Base-by-base conservation (phyloP, 2,113 vertebrate genomes). In the Eulemur rufifrons region DNA sequence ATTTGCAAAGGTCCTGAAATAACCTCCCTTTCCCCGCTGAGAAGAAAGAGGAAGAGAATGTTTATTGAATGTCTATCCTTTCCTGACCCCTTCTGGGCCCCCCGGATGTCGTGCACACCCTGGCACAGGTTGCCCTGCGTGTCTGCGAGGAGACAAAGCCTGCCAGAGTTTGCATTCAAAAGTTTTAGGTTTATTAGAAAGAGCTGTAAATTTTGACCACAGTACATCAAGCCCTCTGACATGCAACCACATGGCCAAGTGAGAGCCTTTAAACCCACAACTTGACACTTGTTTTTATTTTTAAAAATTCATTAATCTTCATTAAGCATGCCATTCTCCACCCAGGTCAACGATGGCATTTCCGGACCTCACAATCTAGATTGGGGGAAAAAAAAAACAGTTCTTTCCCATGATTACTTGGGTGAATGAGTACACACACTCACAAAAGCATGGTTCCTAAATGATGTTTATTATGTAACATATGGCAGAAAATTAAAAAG, bases 291-390 rank as follows among this genome's bases (percentile, higher is more conserved):
- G 83, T 50, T 97, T 95, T 96, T 54, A 80, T 94, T 97, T 96
- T 93, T 25, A 34, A 82, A 93, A 96, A 87, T 82, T 89, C 89
- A 97, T 97, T 97, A 94, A 96, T 98, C 97, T 98, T 97, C 93
- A 96, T 96, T 90, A 97, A 61, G 37, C 27, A 47, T 78, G 37
- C 17, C 18, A 54, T 10, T 95, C 83, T 92, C 50, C 21, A 56
- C 66, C n/a, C 45, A 68, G 69, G 94, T 97, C 80, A 93, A 59
- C 23, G 77, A 81, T 47, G 59, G 47, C 64, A 88, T 88, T 94
- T 96, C 86, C 3, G 6, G 74, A 87, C 50, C 76, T 29, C 3
- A 3, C 14, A 23, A 32, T 95, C 64, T 73, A 64, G 52, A 61
- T 52, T 42, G 59, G 37, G n/a, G 45, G 50, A 69, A 78, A 78